Evolutionary conservation across 2,888 invertebrate genomes (phyloP).

Genomic region (Tetragonisca angustula): DNA sequence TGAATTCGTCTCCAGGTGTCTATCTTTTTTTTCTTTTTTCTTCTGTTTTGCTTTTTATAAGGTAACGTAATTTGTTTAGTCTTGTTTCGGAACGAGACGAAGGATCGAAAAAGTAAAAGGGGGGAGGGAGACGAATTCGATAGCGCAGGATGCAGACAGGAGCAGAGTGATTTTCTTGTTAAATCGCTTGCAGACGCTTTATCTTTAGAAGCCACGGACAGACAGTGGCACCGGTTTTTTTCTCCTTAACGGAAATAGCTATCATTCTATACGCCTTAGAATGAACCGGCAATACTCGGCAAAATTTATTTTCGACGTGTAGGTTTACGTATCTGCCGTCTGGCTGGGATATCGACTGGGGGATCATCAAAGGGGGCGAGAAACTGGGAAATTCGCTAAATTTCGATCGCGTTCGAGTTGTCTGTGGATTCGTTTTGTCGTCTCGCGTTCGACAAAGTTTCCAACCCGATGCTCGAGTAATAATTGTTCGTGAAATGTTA

Average conservation of each 20-base stretch:
- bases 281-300: constrained; percentile 73
- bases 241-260: constrained; percentile 81
- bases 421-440: not conserved
- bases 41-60: not conserved
- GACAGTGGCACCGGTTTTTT: constrained; percentile 68
- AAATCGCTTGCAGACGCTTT: constrained; percentile 75
- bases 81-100: not conserved
- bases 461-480: not conserved
- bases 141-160: constrained; percentile 42
- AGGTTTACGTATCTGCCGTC: constrained; percentile 58
- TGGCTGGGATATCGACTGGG: constrained; percentile 33
- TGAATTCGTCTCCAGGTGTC: not conserved
- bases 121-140: constrained; percentile 17
- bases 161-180: constrained; percentile 58
- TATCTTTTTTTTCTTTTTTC: not conserved
- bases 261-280: constrained; percentile 79
- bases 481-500: too few relatives aligned
- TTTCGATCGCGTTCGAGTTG: constrained; percentile 22
- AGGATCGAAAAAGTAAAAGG: not conserved
- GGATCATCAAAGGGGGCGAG: constrained; percentile 33
- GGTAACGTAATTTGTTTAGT: not conserved
- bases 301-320: constrained; percentile 77
- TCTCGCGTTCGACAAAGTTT: not conserved
- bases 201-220: constrained; percentile 78
- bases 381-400: constrained; percentile 26